Conservation (phyloP, 2,797 vertebrate genomes). For the Halcyon leucocephala region DNA sequence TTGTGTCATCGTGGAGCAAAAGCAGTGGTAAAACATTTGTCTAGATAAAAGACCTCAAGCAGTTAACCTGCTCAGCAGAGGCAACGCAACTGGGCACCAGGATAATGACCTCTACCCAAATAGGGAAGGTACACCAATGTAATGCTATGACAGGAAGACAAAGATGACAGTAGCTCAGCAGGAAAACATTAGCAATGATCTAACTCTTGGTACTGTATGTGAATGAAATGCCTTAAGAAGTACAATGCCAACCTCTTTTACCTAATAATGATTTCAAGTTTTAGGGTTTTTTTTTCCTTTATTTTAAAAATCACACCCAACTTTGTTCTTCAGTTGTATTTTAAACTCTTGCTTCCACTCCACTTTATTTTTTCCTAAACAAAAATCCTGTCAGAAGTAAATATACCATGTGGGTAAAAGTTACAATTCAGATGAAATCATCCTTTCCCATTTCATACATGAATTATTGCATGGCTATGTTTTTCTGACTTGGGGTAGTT, state of each 20-base stretch:
- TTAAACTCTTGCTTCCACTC: slow-evolving; percentile 53
- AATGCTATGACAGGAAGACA: slow-evolving; percentile 75
- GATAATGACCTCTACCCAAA: slow-evolving; percentile 83
- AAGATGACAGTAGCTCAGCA: slow-evolving; percentile 72
- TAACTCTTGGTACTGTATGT: slow-evolving; percentile 64
- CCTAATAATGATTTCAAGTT: slow-evolving; percentile 41
- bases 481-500: neutral
- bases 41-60: slow-evolving; percentile 82
- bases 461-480: neutral
- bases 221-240: slow-evolving; percentile 71
- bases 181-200: slow-evolving; percentile 80
- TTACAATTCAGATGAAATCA: slow-evolving; percentile 11
- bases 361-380: neutral
- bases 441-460: neutral
- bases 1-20: slow-evolving; percentile 68
- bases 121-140: slow-evolving; percentile 79
- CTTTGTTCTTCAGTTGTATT: neutral
- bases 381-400: slow-evolving; percentile 42
- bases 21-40: slow-evolving; percentile 78
- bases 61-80: slow-evolving; percentile 82
- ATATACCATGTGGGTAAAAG: neutral
- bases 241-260: slow-evolving; percentile 55
- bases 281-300: neutral
- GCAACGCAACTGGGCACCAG: slow-evolving; percentile 70
- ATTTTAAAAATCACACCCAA: neutral